Evolutionary conservation across 2,113 vertebrate genomes (phyloP).

Genomic region (Dicerorhinus sumatrensis): DNA sequence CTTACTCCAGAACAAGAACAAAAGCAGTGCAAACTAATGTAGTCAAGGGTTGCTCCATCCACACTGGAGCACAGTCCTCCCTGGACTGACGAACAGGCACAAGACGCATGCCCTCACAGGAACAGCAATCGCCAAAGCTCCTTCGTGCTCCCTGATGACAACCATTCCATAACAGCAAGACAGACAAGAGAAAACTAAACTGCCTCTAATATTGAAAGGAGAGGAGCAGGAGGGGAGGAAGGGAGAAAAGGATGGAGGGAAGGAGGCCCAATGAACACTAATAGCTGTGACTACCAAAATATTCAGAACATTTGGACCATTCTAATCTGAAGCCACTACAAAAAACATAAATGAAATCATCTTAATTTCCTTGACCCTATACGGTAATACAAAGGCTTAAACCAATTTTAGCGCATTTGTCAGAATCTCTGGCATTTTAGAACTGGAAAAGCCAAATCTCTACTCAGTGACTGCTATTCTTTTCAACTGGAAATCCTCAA

Average conservation of each 20-base stretch:
- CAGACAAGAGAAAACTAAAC: background rate
- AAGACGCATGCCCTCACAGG: background rate
- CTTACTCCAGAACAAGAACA: background rate
- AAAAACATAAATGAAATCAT: background rate
- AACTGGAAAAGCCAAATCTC: background rate
- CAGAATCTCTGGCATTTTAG: background rate
- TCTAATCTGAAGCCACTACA: background rate
- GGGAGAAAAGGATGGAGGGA: background rate
- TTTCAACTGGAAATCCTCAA: conserved; percentile 5
- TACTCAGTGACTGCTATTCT: background rate
- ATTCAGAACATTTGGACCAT: background rate
- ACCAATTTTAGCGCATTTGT: background rate
- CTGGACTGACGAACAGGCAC: background rate
- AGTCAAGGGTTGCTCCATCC: background rate
- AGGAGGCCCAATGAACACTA: background rate
- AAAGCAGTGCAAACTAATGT: background rate
- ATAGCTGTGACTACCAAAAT: background rate
- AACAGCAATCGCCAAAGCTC: background rate
- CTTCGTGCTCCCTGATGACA: background rate
- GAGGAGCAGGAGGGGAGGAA: background rate
- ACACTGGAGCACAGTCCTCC: background rate
- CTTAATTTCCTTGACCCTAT: background rate
- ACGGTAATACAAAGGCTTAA: background rate
- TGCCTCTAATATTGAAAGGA: background rate
- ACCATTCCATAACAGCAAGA: background rate